Evolutionary conservation across 2,797 vertebrate species (phyloP).

Genomic region (Premnoplex brunnescens): DNA sequence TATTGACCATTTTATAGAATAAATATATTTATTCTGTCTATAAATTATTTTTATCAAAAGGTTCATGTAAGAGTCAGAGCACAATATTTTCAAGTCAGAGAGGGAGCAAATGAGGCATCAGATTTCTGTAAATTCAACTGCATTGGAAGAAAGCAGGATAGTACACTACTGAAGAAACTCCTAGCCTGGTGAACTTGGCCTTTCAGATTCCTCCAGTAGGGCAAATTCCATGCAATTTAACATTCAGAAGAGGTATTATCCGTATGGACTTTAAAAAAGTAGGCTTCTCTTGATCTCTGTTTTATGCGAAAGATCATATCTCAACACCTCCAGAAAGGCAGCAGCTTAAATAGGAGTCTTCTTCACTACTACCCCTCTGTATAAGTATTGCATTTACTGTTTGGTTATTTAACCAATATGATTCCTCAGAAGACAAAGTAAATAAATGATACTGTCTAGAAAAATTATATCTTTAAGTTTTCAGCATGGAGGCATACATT

Average conservation of each 20-base stretch:
- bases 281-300: not conserved
- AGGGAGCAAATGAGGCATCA: not conserved
- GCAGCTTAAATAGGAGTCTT: not conserved
- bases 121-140: not conserved
- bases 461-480: not conserved
- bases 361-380: not conserved
- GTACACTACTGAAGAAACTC: not conserved
- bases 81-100: not conserved
- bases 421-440: not conserved
- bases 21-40: constrained; percentile 23
- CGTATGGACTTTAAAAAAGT: not conserved
- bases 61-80: not conserved
- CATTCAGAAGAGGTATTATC: not conserved
- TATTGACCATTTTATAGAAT: not conserved
- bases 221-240: not conserved
- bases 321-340: not conserved
- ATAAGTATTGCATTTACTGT: not conserved
- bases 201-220: not conserved
- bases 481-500: not conserved
- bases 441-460: not conserved
- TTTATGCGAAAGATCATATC: not conserved
- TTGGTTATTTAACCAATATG: not conserved
- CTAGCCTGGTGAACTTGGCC: not conserved
- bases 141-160: not conserved
- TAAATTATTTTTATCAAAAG: constrained; percentile 41